Conservation (phyloP, 2,888 invertebrate genomes). For the Stenotaenia linearis region DNA sequence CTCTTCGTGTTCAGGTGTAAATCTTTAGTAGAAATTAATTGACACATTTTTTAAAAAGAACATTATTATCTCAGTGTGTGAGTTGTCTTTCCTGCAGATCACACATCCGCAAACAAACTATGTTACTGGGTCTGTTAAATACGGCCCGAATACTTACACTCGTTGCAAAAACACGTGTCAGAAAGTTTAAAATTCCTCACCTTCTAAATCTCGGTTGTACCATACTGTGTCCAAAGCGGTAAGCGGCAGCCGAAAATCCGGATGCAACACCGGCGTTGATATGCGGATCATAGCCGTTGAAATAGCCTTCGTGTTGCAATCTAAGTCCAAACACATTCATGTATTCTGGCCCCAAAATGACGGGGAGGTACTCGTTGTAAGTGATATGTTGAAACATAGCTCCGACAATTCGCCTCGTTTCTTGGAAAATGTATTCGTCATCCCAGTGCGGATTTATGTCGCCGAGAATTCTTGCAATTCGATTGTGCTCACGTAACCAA, state of each 20-base stretch:
- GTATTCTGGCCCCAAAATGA: constrained; percentile 40
- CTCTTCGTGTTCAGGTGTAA: constrained; percentile 35
- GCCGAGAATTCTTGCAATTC: constrained; percentile 33
- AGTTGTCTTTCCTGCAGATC: background rate
- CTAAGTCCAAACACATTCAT: constrained; percentile 42
- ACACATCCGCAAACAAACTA: background rate
- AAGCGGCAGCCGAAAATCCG: constrained; percentile 44
- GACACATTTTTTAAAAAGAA: too few species aligned
- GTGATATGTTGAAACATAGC: constrained; percentile 42
- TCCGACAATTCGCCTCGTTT: constrained; percentile 44
- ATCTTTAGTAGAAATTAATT: constrained; percentile 15
- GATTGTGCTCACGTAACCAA: constrained; percentile 36
- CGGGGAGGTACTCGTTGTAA: constrained; percentile 40
- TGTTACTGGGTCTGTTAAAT: constrained; percentile 17
- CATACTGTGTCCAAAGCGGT: constrained; percentile 43
- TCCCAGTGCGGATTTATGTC: constrained; percentile 39
- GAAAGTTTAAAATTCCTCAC: constrained; percentile 24
- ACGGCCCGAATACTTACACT: constrained; percentile 4
- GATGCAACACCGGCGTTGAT: constrained; percentile 42
- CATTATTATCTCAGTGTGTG: too few species aligned
- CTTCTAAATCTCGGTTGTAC: constrained; percentile 35
- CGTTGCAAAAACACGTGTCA: background rate
- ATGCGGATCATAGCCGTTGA: constrained; percentile 38
- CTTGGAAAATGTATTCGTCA: constrained; percentile 39
- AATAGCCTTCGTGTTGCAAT: constrained; percentile 40